Percentiles rank a stretch among this genome's conserved stretches.
These are phyloP conservation scores for Zalophus californianus DNA, from an alignment of 2,797 vertebrate species.

Conservation along the genomic window DNA sequence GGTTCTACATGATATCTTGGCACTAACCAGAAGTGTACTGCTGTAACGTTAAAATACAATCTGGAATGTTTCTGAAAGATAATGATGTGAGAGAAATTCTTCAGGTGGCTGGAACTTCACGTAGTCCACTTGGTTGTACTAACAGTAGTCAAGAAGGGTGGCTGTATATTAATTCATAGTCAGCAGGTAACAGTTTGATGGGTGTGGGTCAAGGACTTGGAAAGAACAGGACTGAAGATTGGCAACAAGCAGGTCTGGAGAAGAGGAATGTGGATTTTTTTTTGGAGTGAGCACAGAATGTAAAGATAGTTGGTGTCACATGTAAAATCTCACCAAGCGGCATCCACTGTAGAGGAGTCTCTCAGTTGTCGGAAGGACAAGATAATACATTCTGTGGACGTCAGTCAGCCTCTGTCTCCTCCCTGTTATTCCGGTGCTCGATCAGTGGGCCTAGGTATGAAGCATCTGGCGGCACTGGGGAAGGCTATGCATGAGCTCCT, in stretches of 20 bases:
- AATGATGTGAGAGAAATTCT: not conserved
- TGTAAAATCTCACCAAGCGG: not conserved
- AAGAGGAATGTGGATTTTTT: not conserved
- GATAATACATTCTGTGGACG: not conserved
- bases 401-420: not conserved
- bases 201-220: not conserved
- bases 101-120: not conserved
- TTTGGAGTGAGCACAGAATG: not conserved
- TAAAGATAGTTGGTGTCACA: not conserved
- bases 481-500: not conserved
- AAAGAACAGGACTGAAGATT: not conserved
- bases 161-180: not conserved
- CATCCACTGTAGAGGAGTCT: not conserved
- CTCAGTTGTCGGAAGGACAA: not conserved
- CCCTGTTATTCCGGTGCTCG: not conserved
- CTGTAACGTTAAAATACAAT: not conserved
- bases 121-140: not conserved
- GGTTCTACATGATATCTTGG: not conserved
- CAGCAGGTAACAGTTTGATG: not conserved
- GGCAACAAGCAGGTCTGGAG: not conserved
- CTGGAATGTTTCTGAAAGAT: not conserved
- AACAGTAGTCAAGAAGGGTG: not conserved
- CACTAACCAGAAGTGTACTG: not conserved
- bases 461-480: not conserved
- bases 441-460: not conserved